Percentiles rank a stretch among this genome's conserved stretches.
phyloP scores from a whole-genome alignment of 2,888 invertebrate species.

The Polyommatus icarus region DNA sequence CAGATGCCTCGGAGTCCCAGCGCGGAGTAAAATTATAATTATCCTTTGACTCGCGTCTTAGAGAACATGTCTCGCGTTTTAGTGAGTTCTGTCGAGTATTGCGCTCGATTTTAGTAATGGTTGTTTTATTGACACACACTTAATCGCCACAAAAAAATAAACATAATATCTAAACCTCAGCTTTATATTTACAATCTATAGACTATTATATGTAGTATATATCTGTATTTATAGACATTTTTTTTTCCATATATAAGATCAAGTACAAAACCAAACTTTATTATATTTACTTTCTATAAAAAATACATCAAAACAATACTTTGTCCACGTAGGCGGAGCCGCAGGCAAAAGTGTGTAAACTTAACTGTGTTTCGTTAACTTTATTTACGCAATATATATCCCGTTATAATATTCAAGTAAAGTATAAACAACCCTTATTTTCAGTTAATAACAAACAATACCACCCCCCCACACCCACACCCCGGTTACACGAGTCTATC shows the following conservation, averaged over 20 bases:
- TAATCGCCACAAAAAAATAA: neutral
- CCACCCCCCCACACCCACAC: neutral
- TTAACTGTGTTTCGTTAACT: neutral
- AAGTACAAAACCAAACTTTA: no score
- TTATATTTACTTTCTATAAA: neutral
- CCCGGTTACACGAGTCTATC: neutral
- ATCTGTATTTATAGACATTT: no score
- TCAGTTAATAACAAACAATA: neutral
- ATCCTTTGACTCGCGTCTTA: slow-evolving; percentile 35
- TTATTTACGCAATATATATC: neutral
- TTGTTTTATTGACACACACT: neutral
- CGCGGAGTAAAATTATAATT: slow-evolving; percentile 41
- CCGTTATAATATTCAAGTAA: neutral
- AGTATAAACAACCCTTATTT: neutral
- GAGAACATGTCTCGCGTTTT: neutral
- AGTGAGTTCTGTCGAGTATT: neutral
- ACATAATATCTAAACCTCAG: no score
- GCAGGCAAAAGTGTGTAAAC: neutral
- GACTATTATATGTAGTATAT: no score
- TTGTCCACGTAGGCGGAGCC: neutral
- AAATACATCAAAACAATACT: neutral
- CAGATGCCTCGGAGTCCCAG: slow-evolving; percentile 38
- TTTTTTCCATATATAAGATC: no score
- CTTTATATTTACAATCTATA: neutral
- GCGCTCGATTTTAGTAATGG: neutral